phyloP scores from a whole-genome alignment of 2,797 vertebrate species.

The Miopithecus talapoin region DNA sequence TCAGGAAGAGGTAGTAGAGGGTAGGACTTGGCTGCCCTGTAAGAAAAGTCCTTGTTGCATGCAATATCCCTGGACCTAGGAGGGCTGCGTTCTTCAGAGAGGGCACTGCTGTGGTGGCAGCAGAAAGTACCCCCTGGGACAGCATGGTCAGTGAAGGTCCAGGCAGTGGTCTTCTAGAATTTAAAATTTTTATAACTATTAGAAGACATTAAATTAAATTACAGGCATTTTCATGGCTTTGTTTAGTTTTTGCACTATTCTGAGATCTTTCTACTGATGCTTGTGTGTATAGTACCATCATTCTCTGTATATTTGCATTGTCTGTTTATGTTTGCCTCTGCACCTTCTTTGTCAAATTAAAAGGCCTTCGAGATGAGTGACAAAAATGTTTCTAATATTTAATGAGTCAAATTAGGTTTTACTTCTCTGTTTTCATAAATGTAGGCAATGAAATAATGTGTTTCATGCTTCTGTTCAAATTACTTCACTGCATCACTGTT shows the following conservation, averaged over 20 bases:
- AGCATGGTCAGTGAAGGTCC: slow-evolving; percentile 48
- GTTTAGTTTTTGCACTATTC: background rate
- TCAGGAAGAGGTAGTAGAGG: slow-evolving; percentile 94
- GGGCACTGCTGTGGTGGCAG: slow-evolving; percentile 77
- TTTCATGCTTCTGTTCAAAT: background rate
- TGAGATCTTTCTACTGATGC: background rate
- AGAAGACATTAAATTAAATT: background rate
- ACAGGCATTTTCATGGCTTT: background rate
- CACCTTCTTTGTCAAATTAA: background rate
- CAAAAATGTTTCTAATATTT: slow-evolving; percentile 47
- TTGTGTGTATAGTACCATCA: background rate
- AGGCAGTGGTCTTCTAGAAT: background rate
- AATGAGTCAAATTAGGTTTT: slow-evolving; percentile 28
- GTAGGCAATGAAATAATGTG: background rate
- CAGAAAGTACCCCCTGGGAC: slow-evolving; percentile 69
- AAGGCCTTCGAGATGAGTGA: background rate
- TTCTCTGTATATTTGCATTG: background rate
- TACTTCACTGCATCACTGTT: background rate
- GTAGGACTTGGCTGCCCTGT: slow-evolving; percentile 87
- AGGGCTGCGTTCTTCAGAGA: slow-evolving; percentile 87
- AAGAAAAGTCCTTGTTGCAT: slow-evolving; percentile 89
- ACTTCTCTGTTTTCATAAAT: slow-evolving; percentile 32
- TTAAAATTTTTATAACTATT: background rate
- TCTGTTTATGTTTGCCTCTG: background rate
- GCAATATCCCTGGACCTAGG: slow-evolving; percentile 87